Conservation (phyloP, 2,797 vertebrate species). For the Myioborus melanocephalus region DNA sequence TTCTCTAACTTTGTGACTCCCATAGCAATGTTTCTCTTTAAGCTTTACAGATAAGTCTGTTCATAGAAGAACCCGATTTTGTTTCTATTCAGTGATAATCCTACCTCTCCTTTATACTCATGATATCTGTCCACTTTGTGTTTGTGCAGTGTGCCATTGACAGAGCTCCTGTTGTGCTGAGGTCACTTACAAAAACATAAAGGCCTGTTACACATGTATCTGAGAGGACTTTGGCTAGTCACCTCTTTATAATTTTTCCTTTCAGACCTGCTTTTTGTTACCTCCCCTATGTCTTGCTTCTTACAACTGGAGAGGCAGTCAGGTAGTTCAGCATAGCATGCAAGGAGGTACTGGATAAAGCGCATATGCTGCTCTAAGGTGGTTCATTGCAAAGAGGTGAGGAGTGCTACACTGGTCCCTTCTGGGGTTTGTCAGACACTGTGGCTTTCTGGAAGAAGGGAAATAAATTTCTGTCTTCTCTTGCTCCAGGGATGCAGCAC, state of each 20-base stretch:
- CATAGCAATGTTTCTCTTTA: neutral
- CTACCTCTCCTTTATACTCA: neutral
- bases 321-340: neutral
- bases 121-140: neutral
- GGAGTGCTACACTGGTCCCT: neutral
- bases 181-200: neutral
- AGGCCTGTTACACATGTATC: accelerated
- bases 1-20: neutral
- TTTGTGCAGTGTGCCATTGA: neutral
- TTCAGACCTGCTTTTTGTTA: constrained; percentile 30
- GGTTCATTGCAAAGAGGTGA: neutral
- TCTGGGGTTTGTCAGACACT: neutral
- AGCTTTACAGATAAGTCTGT: neutral
- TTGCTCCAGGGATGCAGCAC: constrained; percentile 89
- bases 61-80: neutral
- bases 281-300: neutral
- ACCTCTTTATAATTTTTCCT: neutral
- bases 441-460: neutral
- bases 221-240: neutral
- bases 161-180: neutral
- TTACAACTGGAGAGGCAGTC: neutral
- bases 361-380: neutral
- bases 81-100: neutral
- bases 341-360: neutral
- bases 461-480: neutral